Evolutionary conservation across 2,797 vertebrate species (phyloP).

Genomic region (Bryconaethiops microstoma): DNA sequence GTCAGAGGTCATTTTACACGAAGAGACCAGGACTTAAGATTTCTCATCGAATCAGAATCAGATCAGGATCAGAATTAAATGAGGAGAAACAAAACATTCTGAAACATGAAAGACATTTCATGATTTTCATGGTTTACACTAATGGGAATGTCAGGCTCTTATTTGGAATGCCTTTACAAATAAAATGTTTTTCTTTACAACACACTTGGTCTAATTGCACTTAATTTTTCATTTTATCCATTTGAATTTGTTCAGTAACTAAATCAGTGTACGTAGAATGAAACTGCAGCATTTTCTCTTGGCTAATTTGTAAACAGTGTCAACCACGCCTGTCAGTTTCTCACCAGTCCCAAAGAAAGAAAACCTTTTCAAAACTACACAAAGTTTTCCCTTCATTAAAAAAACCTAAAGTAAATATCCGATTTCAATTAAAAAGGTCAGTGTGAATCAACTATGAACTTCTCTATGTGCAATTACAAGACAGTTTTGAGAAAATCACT

Average conservation of each 20-base stretch:
- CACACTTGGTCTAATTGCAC: conserved; percentile 81
- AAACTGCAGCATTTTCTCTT: conserved; percentile 79
- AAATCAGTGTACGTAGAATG: conserved; percentile 60
- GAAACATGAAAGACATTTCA: conserved; percentile 23
- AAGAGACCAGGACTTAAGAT: not conserved
- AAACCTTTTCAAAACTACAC: conserved; percentile 36
- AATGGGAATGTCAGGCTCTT: conserved; percentile 74
- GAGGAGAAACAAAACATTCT: conserved; percentile 20
- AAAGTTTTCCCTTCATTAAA: conserved; percentile 72
- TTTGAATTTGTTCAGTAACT: conserved; percentile 61
- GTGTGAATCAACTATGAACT: conserved; percentile 69
- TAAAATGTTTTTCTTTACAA: conserved; percentile 54
- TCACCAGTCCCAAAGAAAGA: conserved; percentile 54
- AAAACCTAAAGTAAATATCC: conserved; percentile 54
- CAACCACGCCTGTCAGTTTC: conserved; percentile 75
- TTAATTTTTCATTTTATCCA: conserved; percentile 68
- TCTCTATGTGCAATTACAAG: conserved; percentile 71
- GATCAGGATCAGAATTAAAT: not conserved
- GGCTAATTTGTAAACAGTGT: conserved; percentile 82
- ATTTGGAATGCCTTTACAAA: conserved; percentile 62
- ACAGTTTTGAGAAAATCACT: conserved; percentile 63
- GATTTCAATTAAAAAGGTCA: conserved; percentile 71
- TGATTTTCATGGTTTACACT: conserved; percentile 25
- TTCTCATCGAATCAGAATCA: conserved; percentile 2
- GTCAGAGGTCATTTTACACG: not conserved